phyloP scores from a whole-genome alignment of 2,888 invertebrate genomes.

The Tetranychus piercei region DNA sequence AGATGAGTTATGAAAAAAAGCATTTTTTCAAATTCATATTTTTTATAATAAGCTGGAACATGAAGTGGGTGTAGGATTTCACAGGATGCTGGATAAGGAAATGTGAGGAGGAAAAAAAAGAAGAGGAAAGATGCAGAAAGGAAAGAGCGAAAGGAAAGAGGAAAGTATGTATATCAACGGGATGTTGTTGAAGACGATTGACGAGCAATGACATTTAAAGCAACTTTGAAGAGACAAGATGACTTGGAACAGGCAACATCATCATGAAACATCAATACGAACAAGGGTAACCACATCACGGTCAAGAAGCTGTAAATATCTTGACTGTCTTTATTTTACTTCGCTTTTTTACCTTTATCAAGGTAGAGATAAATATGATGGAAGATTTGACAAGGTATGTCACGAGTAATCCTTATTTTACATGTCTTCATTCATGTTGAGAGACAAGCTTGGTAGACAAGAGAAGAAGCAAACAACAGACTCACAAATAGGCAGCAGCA shows the following conservation, averaged over 20 bases:
- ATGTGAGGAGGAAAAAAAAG: constrained; percentile 8
- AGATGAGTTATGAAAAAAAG: neutral
- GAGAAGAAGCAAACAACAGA: too few relatives aligned
- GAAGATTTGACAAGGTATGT: neutral
- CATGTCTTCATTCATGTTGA: neutral
- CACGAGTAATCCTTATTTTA: neutral
- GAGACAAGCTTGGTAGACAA: too few relatives aligned
- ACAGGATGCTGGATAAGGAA: neutral
- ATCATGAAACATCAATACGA: neutral
- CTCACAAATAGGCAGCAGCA: too few relatives aligned
- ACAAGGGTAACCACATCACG: neutral
- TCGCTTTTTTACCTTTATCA: neutral
- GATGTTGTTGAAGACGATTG: constrained; percentile 2
- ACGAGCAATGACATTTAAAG: neutral
- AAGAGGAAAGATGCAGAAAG: neutral
- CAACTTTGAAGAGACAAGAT: neutral
- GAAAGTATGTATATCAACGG: constrained; percentile 1
- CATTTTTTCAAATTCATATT: neutral
- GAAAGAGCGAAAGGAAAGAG: neutral
- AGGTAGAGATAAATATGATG: neutral
- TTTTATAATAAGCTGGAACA: neutral
- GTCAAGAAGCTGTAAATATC: neutral
- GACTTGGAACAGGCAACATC: neutral
- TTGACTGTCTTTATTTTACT: neutral
- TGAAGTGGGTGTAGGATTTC: neutral